These are phyloP conservation scores for Caerostris extrusa DNA, from an alignment of 1,140 invertebrate species.

Conservation along the genomic window DNA sequence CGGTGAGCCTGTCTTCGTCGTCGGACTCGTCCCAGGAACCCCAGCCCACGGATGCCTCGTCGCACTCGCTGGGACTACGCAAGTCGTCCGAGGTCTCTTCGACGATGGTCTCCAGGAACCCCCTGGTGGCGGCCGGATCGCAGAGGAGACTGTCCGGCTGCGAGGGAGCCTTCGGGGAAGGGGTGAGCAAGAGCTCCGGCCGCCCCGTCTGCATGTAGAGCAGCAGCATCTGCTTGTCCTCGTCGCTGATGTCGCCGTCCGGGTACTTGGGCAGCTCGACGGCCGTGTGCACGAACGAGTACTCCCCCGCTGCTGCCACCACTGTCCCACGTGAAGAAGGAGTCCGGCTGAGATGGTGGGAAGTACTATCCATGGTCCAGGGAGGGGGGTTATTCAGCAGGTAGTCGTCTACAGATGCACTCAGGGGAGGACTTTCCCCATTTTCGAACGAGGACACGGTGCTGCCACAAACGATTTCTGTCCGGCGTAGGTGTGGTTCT, in stretches of 20 bases:
- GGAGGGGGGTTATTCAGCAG: not conserved
- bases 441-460: constrained; percentile 44
- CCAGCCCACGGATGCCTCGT: constrained; percentile 71
- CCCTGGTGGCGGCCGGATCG: constrained; percentile 41
- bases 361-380: not conserved
- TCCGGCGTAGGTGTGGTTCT: constrained; percentile 68
- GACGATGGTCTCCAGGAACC: constrained; percentile 77
- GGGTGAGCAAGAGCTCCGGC: constrained; percentile 53
- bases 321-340: constrained; percentile 76
- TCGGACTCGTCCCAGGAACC: constrained; percentile 76
- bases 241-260: constrained; percentile 55
- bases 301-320: constrained; percentile 60
- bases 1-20: constrained; percentile 66
- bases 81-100: constrained; percentile 77
- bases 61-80: constrained; percentile 69
- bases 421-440: not conserved
- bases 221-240: constrained; percentile 68
- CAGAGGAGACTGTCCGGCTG: not conserved
- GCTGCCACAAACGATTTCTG: constrained; percentile 1
- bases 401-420: not conserved
- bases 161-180: not conserved
- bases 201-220: constrained; percentile 71
- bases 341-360: constrained; percentile 54
- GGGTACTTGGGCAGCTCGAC: constrained; percentile 72
- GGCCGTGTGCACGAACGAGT: constrained; percentile 71